phyloP scores from a whole-genome alignment of 2,113 vertebrate genomes.

The Stigmatopora argus region DNA sequence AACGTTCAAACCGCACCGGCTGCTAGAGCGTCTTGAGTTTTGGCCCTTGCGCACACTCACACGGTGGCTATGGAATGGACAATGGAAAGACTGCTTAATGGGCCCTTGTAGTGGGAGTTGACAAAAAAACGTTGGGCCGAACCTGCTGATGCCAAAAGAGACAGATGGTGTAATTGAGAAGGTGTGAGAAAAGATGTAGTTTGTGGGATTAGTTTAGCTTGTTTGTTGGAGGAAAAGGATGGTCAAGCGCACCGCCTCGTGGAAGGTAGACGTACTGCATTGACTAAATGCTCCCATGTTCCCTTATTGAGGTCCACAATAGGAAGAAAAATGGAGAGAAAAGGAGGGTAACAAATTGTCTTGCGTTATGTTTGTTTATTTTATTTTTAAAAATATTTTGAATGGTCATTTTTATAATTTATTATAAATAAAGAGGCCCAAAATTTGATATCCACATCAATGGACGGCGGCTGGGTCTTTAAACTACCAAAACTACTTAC shows the following conservation, averaged over 20 bases:
- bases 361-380: neutral
- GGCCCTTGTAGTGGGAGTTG: constrained; percentile 8
- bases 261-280: constrained; percentile 19
- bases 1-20: constrained; percentile 4
- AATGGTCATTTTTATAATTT: too few relatives aligned
- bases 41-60: neutral
- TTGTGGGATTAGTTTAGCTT: neutral
- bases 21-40: constrained; percentile 2
- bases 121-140: constrained; percentile 20
- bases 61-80: neutral
- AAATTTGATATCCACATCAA: too few relatives aligned
- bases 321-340: too few relatives aligned
- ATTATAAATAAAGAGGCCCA: too few relatives aligned
- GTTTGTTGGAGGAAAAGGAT: neutral
- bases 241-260: constrained; percentile 33
- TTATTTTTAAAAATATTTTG: too few relatives aligned
- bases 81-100: constrained; percentile 21
- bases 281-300: too few relatives aligned
- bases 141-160: constrained; percentile 23
- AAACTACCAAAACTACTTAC: too few relatives aligned
- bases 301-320: too few relatives aligned
- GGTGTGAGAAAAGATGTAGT: neutral
- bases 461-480: too few relatives aligned
- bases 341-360: neutral
- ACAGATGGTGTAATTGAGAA: constrained; percentile 25